Conservation (phyloP, 2,797 vertebrate genomes). For the Trematomus bernacchii region DNA sequence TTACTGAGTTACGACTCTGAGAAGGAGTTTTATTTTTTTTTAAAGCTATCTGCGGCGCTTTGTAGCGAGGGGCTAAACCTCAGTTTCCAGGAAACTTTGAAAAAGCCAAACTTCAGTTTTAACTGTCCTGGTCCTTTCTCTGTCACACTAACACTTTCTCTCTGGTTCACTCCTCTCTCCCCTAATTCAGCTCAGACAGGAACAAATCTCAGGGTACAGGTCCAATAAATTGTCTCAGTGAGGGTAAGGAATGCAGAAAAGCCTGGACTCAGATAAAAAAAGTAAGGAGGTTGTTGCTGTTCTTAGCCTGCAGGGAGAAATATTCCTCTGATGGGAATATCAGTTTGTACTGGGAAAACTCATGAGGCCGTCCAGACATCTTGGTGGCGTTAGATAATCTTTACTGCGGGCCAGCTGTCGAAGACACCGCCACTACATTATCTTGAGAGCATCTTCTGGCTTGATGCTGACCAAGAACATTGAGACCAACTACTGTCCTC, state of each 20-base stretch:
- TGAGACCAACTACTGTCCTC: conserved; percentile 36
- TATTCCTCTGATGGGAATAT: conserved; percentile 72
- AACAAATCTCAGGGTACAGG: conserved; percentile 25
- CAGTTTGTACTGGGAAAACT: conserved; percentile 64
- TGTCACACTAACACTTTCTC: conserved; percentile 37
- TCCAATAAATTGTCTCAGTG: conserved; percentile 36
- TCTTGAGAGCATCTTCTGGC: conserved; percentile 51
- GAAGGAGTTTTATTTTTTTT: background rate
- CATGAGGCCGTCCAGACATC: conserved; percentile 71
- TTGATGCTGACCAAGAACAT: conserved; percentile 41
- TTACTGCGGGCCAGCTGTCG: conserved; percentile 57
- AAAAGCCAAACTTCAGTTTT: conserved; percentile 49
- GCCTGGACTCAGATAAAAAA: conserved; percentile 61
- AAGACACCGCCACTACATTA: conserved; percentile 46
- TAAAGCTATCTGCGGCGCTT: conserved; percentile 27
- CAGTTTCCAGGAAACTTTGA: conserved; percentile 64
- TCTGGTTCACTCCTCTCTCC: conserved; percentile 40
- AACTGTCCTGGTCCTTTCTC: conserved; percentile 20
- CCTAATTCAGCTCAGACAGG: conserved; percentile 10
- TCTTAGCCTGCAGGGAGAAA: conserved; percentile 53
- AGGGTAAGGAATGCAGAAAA: conserved; percentile 34
- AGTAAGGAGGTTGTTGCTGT: conserved; percentile 35
- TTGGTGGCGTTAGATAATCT: conserved; percentile 74
- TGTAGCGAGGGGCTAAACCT: conserved; percentile 28
- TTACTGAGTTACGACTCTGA: background rate